Base-by-base conservation (phyloP, 2,888 invertebrate species). In the Parelbella ahira region DNA sequence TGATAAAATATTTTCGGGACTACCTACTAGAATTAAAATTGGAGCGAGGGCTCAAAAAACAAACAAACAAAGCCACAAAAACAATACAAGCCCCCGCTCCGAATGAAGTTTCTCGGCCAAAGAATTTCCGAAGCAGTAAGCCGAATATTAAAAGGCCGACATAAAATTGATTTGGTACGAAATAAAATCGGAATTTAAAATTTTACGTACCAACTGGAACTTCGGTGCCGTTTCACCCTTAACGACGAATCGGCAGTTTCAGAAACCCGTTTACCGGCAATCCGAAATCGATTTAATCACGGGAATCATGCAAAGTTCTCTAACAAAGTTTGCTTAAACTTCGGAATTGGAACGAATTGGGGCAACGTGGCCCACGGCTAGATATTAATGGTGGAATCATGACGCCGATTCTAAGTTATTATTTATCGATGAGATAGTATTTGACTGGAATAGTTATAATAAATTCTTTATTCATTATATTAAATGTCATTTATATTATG, bases 261-360 rank as follows among this genome's bases (percentile, higher is more conserved):
- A 63, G 63, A 72, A 74, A 78, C 76, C 72, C 63, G 64, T 65
- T 72, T 72, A 76, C 71, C 71, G 75, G 78, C 81, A 79, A 82
- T 81, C 72, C 64, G 70, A 76, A 79, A 84, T 84, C 83, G 81
- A 83, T 86, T 84, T 79, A 84, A 84, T 84, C 81, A 83, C 79
- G 63, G 71, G 70, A 82, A 82, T 81, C 80, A 84, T 79, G 72
- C 77, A 73, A 83, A 84, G 71, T 84, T 78, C 67, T 59, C 60
- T 56, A 63, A 69, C 70, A 77, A 81, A 86, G 77, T 83, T 86
- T 80, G 76, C 61, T 68, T 73, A 64, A 80, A 83, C 68, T 83
- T 80, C 55, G 68, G 64, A 72, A 80, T 80, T 81, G 77, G 80
- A 72, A 79, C 84, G 82, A 84, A 86, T 83, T 80, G 74, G 70